phyloP scores from a whole-genome alignment of 2,797 vertebrate genomes.

The Australoheros facetus region DNA sequence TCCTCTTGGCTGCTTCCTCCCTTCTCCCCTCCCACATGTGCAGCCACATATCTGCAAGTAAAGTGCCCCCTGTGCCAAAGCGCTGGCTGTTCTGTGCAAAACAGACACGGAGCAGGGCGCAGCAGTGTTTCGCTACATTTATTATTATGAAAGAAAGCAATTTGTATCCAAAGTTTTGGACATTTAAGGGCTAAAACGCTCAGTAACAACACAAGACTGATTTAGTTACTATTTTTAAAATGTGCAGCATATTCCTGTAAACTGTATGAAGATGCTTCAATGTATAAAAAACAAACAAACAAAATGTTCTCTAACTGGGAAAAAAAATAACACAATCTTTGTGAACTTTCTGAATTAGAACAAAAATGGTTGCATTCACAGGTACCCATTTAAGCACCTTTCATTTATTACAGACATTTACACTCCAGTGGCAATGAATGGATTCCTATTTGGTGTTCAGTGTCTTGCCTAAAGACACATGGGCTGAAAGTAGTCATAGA shows the following conservation, averaged over 20 bases:
- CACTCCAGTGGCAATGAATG: not conserved
- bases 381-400: not conserved
- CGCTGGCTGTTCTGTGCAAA: conserved; percentile 18
- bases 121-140: not conserved
- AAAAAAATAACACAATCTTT: not conserved
- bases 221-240: not conserved
- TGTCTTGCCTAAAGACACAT: not conserved
- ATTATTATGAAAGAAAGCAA: not conserved
- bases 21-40: conserved; percentile 59
- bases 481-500: not conserved
- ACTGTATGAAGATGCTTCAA: not conserved
- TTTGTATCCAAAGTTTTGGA: not conserved
- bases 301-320: not conserved
- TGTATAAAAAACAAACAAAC: not conserved
- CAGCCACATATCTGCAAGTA: conserved; percentile 35
- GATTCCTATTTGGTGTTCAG: not conserved
- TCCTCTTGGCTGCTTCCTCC: conserved; percentile 42
- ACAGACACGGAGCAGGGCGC: not conserved
- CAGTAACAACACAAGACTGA: not conserved
- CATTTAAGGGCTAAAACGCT: not conserved
- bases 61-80: conserved; percentile 32
- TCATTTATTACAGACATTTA: not conserved
- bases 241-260: not conserved
- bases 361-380: not conserved
- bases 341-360: not conserved